Evolutionary conservation across 2,113 vertebrate genomes (phyloP), one percentile per base, ranked within the genome.

Genomic region (Phycodurus eques): DNA sequence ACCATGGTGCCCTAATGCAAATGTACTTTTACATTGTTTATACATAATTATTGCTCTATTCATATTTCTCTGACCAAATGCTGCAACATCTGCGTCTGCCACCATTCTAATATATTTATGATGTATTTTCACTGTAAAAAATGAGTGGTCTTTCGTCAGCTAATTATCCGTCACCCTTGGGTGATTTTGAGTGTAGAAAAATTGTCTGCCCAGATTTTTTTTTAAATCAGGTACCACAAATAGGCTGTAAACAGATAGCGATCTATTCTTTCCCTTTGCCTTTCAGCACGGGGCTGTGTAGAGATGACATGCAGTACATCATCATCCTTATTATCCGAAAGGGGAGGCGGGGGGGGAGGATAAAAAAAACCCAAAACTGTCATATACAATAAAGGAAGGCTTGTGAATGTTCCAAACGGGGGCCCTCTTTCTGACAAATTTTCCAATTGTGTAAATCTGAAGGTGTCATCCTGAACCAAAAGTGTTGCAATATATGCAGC

Each of bases 381-480:
- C 80, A 81, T 67, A 27, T 27, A 27, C 27, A 27, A 76, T 74
- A 75, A 73, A 74, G 69, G 61, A 72, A 71, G 72, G 74, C 46
- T 80, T 82, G 75, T 78, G 49, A 63, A 83, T 75, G 73, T 75
- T 83, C 47, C 47, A 15, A 77, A 71, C 53, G 74, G 63, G 76
- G 70, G 76, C 73, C 74, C 70, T 73, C 63, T 83, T 83, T 86
- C 76, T 61, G 66, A 80, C 73, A 47, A 76, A 2, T 54, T 81
- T 76, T 73, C 43, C 76, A 77, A 72, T 80, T 80, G 78, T 80
- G 75, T 82, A 77, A 77, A 83, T 67, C 49, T 68, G 60, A 80
- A 75, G 63, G 72, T 75, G 78, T 83, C 71, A 71, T 85, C 73
- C 33, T 65, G 71, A 83, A 73, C 43, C 61, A 53, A 73, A 76